Conservation (phyloP, 2,797 vertebrate species). For the Acomys russatus region DNA sequence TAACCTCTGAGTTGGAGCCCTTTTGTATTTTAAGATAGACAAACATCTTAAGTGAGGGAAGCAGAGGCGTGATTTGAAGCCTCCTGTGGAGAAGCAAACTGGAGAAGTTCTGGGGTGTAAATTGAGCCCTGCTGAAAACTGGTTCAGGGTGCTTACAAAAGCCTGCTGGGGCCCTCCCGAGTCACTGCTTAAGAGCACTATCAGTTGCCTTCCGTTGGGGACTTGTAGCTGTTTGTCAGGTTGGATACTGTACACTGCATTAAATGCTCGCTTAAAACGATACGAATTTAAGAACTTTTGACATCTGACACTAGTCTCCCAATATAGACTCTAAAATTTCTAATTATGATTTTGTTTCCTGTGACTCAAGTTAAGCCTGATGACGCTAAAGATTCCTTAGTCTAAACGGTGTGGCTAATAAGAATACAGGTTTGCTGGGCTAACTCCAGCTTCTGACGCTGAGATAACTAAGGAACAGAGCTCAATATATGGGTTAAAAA, state of each 20-base stretch:
- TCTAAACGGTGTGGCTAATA: background rate
- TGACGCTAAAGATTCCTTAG: background rate
- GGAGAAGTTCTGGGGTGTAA: background rate
- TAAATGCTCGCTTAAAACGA: background rate
- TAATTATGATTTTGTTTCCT: background rate
- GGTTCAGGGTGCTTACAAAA: background rate
- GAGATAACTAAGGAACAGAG: background rate
- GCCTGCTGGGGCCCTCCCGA: background rate
- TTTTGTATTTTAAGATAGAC: slow-evolving; percentile 32
- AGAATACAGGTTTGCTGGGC: background rate
- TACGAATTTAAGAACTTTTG: background rate
- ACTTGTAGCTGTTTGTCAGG: background rate
- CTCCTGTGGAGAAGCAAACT: background rate
- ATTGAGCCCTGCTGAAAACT: slow-evolving; percentile 22
- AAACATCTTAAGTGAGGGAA: background rate
- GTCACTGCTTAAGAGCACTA: background rate
- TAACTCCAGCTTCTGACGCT: background rate
- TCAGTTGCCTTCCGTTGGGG: background rate
- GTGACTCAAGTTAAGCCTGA: background rate
- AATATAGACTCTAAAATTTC: background rate
- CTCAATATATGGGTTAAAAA: background rate
- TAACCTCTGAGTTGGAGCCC: background rate
- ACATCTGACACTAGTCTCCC: background rate
- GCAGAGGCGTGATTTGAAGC: background rate
- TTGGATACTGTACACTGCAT: background rate